These are phyloP conservation scores for Drosophila percnosoma DNA, from an alignment of 2,888 invertebrate genomes.

Conservation along the genomic window DNA sequence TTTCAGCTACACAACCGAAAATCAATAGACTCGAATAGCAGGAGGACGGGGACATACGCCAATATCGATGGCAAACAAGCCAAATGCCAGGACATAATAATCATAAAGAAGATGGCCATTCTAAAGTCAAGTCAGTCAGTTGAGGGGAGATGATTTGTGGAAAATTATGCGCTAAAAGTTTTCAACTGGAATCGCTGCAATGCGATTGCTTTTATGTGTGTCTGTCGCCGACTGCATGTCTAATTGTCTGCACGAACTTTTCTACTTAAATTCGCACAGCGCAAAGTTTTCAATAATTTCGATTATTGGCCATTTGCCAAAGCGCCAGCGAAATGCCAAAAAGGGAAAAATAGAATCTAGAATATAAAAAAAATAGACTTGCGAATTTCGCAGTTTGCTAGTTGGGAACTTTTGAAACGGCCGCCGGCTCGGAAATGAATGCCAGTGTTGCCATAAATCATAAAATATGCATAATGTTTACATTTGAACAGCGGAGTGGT, in stretches of 20 bases:
- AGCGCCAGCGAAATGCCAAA: slow-evolving; percentile 22
- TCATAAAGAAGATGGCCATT: slow-evolving; percentile 48
- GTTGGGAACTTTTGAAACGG: slow-evolving; percentile 43
- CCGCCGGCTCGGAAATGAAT: slow-evolving; percentile 73
- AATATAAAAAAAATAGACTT: slow-evolving; percentile 37
- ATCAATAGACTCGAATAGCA: slow-evolving; percentile 25
- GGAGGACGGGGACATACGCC: not conserved
- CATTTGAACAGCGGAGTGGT: slow-evolving; percentile 65
- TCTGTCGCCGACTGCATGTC: slow-evolving; percentile 70
- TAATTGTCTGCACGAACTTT: slow-evolving; percentile 70
- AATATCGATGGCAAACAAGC: slow-evolving; percentile 65
- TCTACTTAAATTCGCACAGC: slow-evolving; percentile 74
- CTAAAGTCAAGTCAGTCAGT: slow-evolving; percentile 21
- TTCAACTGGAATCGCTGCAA: slow-evolving; percentile 37
- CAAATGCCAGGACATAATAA: slow-evolving; percentile 34
- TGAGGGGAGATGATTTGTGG: slow-evolving; percentile 3
- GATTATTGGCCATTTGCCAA: slow-evolving; percentile 83
- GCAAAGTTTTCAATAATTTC: slow-evolving; percentile 83
- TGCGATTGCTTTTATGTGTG: slow-evolving; percentile 48
- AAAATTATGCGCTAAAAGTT: slow-evolving; percentile 62
- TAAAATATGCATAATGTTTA: slow-evolving; percentile 82
- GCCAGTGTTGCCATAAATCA: slow-evolving; percentile 84
- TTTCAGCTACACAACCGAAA: slow-evolving; percentile 14
- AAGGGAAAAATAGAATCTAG: slow-evolving; percentile 1
- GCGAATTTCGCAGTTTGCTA: slow-evolving; percentile 47